Evolutionary conservation across 2,797 vertebrate genomes (phyloP).

Genomic region (Emydoidea blandingii): DNA sequence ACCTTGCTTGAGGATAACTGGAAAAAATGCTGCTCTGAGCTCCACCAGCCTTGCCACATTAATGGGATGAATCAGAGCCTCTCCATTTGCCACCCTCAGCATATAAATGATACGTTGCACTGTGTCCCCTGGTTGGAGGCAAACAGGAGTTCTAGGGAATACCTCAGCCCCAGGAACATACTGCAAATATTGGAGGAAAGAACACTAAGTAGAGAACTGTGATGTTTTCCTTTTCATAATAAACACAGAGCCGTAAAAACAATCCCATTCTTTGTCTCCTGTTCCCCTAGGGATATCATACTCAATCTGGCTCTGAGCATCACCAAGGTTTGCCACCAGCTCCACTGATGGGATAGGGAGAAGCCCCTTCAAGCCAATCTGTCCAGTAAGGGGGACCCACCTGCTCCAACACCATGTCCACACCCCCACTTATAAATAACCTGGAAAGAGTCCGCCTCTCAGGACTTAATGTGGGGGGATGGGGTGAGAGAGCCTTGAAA

Average conservation of each 20-base stretch:
- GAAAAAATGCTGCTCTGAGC: background rate
- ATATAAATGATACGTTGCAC: background rate
- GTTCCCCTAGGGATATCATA: background rate
- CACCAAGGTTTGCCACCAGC: background rate
- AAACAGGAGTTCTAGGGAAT: background rate
- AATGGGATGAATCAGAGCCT: background rate
- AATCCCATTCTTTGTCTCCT: background rate
- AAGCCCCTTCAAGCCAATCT: background rate
- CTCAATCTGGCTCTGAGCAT: background rate
- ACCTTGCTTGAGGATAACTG: background rate
- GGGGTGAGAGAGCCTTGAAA: background rate
- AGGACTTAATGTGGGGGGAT: background rate
- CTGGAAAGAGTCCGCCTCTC: background rate
- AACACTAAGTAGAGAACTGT: background rate
- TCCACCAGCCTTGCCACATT: background rate
- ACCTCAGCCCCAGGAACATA: background rate
- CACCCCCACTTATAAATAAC: background rate
- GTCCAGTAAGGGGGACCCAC: background rate
- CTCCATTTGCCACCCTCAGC: background rate
- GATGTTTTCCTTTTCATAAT: background rate
- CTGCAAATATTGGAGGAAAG: background rate
- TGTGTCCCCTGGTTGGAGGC: background rate
- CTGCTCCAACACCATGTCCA: background rate
- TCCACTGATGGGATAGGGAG: accelerated
- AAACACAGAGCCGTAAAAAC: slow-evolving; percentile 41